Percentiles rank a stretch among this genome's conserved stretches.
These are phyloP conservation scores for Holothuria leucospilota DNA, from an alignment of 53 echinoderm and acorn worm species.

Conservation along the genomic window DNA sequence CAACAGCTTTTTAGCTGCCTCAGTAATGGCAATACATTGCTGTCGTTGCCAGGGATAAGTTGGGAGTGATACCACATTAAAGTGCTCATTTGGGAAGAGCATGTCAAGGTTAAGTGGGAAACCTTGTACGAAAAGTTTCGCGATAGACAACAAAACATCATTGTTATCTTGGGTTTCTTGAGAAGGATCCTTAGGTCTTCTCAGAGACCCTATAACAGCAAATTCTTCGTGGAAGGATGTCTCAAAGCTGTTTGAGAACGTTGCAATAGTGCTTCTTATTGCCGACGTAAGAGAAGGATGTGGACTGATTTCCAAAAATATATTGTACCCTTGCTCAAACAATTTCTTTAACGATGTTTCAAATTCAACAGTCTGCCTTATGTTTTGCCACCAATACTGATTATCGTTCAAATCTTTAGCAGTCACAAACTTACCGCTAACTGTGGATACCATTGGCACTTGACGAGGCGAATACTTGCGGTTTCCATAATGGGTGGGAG, in stretches of 20 bases:
- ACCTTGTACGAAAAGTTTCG: constrained; percentile 62
- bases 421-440: constrained; percentile 28
- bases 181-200: constrained; percentile 48
- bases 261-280: constrained; percentile 29
- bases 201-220: constrained; percentile 39
- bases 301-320: constrained; percentile 62
- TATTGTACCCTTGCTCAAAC: constrained; percentile 45
- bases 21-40: constrained; percentile 28
- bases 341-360: constrained; percentile 32
- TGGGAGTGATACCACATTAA: constrained; percentile 58
- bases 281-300: constrained; percentile 57
- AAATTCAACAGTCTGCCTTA: constrained; percentile 58
- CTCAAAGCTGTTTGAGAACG: background rate
- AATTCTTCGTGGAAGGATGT: constrained; percentile 38
- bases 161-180: constrained; percentile 43
- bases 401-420: constrained; percentile 38
- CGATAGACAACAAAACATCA: constrained; percentile 48
- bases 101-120: constrained; percentile 16
- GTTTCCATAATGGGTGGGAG: background rate
- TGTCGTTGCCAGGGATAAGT: constrained; percentile 80
- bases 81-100: constrained; percentile 20
- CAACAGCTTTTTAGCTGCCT: background rate
- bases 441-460: constrained; percentile 15
- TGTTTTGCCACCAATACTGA: constrained; percentile 66
- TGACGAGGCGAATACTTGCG: background rate